phyloP scores from a whole-genome alignment of 92 coral and sea anemone genomes.

The Porites divaricata region DNA sequence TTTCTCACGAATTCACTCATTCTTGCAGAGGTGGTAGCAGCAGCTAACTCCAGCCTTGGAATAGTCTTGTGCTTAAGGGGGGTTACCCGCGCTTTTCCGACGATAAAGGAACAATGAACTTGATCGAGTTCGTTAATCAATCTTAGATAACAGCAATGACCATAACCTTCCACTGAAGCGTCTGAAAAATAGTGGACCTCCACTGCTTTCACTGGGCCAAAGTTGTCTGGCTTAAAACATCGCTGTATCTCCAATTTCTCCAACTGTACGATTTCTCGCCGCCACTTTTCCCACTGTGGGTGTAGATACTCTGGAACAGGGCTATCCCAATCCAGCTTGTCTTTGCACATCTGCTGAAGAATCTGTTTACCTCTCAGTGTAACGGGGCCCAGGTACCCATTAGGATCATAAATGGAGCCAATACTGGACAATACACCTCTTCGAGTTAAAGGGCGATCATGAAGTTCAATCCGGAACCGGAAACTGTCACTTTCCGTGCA shows the following conservation, averaged over 20 bases:
- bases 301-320: not conserved
- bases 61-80: slow-evolving; percentile 9
- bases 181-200: not conserved
- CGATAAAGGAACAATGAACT: slow-evolving; percentile 17
- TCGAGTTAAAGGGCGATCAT: no score
- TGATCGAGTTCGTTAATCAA: no score
- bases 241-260: not conserved
- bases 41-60: slow-evolving; percentile 8
- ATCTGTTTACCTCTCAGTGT: slow-evolving; percentile 24
- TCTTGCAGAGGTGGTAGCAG: slow-evolving; percentile 32
- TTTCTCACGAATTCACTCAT: slow-evolving; percentile 16
- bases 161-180: not conserved
- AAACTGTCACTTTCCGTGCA: no score
- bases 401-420: no score
- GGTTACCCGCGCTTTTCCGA: slow-evolving; percentile 13
- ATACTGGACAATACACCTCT: no score
- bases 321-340: not conserved
- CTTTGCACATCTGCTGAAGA: not conserved
- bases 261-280: no score
- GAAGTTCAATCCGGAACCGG: not conserved
- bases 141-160: no score
- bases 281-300: not conserved
- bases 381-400: no score
- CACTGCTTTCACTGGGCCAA: not conserved
- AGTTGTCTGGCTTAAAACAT: slow-evolving; percentile 18